Evolutionary conservation across 2,797 vertebrate species (phyloP).

Genomic region (Poecilia wingei): DNA sequence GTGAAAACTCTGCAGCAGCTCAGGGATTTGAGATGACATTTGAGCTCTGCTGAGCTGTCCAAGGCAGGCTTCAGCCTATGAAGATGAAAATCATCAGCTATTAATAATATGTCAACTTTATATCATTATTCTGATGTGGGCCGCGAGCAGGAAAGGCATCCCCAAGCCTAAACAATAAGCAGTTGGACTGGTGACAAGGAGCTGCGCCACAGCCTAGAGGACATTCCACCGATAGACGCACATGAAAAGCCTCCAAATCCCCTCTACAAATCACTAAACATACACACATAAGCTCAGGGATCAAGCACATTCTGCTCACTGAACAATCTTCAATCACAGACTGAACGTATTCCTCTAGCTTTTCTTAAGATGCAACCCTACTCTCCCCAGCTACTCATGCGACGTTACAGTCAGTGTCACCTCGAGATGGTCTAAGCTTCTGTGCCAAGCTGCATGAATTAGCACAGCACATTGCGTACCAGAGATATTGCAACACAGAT

Average conservation of each 20-base stretch:
- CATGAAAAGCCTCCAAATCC: constrained; percentile 79
- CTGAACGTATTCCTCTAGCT: constrained; percentile 73
- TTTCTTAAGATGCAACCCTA: constrained; percentile 58
- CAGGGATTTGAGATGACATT: constrained; percentile 61
- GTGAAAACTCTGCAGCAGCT: constrained; percentile 62
- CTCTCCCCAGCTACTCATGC: constrained; percentile 53
- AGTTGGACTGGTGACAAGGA: constrained; percentile 56
- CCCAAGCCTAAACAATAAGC: constrained; percentile 57
- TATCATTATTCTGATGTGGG: constrained; percentile 48
- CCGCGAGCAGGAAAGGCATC: constrained; percentile 44
- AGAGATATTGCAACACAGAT: constrained; percentile 59
- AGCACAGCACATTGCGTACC: constrained; percentile 53
- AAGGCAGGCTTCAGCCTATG: constrained; percentile 40
- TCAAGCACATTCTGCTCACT: constrained; percentile 76
- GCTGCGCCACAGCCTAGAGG: constrained; percentile 61
- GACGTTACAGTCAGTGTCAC: constrained; percentile 63
- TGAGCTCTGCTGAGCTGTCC: constrained; percentile 40
- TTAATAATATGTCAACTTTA: constrained; percentile 64
- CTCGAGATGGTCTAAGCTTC: constrained; percentile 49
- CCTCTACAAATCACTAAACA: constrained; percentile 81
- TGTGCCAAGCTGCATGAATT: constrained; percentile 66
- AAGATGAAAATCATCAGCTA: constrained; percentile 56
- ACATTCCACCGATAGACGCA: constrained; percentile 69
- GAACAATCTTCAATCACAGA: constrained; percentile 64
- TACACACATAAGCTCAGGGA: constrained; percentile 76